Base-by-base conservation (phyloP, 2,797 vertebrate species). In the Melanotaenia trifasciata region DNA sequence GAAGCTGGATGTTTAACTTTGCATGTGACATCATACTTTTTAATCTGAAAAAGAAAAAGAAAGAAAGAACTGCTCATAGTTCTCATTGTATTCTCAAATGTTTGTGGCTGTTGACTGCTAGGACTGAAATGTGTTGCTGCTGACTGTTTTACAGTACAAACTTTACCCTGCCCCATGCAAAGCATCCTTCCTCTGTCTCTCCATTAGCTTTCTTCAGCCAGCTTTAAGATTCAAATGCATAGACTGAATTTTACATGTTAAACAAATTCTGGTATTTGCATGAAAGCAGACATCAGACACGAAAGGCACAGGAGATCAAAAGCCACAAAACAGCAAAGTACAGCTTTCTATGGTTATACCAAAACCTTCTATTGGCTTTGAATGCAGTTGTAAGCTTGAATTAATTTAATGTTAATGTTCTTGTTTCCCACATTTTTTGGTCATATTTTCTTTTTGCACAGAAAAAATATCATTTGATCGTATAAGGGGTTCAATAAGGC, bases 201-300 rank as follows among this genome's bases (percentile, higher is more conserved):
- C 62, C 57, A 36, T 36, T 1, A 12, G 59, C 63, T 69, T 67
- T 28, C 58, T 33, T 10, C 43, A 71, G 16, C 53, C 50, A 69
- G 20, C 67, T 90, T 91, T 90, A 88, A 87, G 85, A 86, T 60
- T 53, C 88, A 90, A 90, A 90, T 87, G 2, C 10, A 45, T 68
- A 78, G 33, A 30, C 28, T 2, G 4, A 18, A 61, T 60, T 90
- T 90, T 88, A 84, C 87, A 90, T 91, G 76, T 79, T 79, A 91
- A 74, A 63, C 89, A 91, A 91, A 91, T 80, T 12, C 38, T 51
- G 12, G 8, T 3, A 86, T 89, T 85, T 89, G 75, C 86, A 89
- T 91, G 70, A 68, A 71, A 76, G 40, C 70, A 73, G 65, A 40
- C 45, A 57, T 7, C 1, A 4, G 32, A 40, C 58, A 45, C 1